A percentile compares a stretch with the other conserved stretches of the same genome.
Conservation (phyloP, 1,140 invertebrate genomes). For the Aphelinus atriplicis region DNA sequence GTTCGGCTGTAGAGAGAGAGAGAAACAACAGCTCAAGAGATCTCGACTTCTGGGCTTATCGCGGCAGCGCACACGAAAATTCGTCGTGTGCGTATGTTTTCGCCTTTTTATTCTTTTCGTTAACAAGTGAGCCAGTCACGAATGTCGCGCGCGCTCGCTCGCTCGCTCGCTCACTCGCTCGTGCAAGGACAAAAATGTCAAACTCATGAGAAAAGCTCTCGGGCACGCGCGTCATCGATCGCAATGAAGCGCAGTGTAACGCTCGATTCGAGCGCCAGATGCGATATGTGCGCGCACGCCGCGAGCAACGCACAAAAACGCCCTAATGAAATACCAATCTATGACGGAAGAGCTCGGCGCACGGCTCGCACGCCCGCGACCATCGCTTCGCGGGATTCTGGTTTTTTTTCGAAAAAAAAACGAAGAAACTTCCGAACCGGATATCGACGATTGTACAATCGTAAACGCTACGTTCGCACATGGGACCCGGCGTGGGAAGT, state of each 20-base stretch:
- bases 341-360: background rate
- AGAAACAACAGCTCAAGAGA: background rate
- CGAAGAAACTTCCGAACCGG: no score
- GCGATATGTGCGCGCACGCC: no score
- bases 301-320: background rate
- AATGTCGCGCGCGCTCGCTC: background rate
- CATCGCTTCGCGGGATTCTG: background rate
- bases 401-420: background rate
- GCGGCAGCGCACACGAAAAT: background rate
- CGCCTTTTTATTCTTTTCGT: no score
- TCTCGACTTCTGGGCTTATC: background rate
- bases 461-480: no score
- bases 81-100: no score
- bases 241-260: background rate
- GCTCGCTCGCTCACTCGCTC: background rate
- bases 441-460: no score
- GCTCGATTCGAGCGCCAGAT: background rate
- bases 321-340: slow-evolving; percentile 15
- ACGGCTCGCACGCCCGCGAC: background rate
- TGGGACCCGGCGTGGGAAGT: no score
- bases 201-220: slow-evolving; percentile 20
- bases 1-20: background rate
- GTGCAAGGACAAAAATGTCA: slow-evolving; percentile 29
- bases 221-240: slow-evolving; percentile 17
- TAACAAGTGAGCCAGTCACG: no score